A percentile compares a stretch with the other conserved stretches of the same genome.
Evolutionary conservation across 2,888 invertebrate genomes (phyloP).

Genomic region (Lycocerus yunnanus): DNA sequence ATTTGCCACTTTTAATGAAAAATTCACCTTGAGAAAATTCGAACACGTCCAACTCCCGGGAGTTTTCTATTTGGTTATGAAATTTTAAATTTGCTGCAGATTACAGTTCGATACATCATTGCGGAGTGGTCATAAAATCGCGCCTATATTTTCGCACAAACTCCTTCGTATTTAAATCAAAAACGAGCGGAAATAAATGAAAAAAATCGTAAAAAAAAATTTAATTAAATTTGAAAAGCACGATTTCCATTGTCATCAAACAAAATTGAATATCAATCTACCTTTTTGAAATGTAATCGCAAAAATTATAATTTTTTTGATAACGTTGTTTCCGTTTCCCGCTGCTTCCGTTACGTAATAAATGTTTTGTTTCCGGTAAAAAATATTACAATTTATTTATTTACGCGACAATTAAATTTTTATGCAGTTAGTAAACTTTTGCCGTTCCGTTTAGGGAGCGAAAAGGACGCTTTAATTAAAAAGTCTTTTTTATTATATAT

Average conservation of each 20-base stretch:
- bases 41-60: not conserved
- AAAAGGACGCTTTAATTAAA: not conserved
- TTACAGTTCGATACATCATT: not conserved
- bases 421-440: not conserved
- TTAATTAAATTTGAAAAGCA: not conserved
- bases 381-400: not conserved
- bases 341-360: not conserved
- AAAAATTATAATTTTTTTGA: not conserved
- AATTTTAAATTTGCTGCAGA: not conserved
- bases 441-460: not conserved
- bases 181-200: not conserved
- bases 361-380: not conserved
- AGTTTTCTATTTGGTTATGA: not conserved
- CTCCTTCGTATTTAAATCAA: not conserved
- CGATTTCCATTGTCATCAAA: not conserved
- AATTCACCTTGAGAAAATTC: not conserved
- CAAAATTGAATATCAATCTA: not conserved
- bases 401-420: not conserved
- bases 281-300: not conserved
- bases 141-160: not conserved
- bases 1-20: not conserved
- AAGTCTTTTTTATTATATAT: not conserved
- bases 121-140: not conserved
- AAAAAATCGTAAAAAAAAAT: not conserved
- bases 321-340: not conserved